A percentile compares a stretch with the other conserved stretches of the same genome.
Evolutionary conservation across 30 jellyfish, hydroid and myxozoan genomes (phyloP).

Genomic region (Catostylus mosaicus): DNA sequence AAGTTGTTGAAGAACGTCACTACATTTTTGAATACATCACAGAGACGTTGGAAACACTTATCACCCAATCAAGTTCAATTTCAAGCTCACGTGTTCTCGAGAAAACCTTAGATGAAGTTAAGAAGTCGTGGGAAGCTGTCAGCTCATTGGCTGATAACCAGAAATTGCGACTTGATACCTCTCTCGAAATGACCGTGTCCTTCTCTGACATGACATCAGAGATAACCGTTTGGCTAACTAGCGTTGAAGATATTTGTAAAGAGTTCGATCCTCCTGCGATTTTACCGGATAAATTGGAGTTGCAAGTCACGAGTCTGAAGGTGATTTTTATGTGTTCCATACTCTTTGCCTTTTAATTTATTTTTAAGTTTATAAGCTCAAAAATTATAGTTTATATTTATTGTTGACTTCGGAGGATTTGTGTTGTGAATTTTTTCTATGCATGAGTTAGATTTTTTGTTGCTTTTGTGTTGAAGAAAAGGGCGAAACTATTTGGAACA

Average conservation of each 20-base stretch:
- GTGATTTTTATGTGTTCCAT: too few relatives aligned
- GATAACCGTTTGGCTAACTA: conserved; percentile 68
- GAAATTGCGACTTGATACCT: conserved; percentile 68
- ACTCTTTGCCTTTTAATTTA: too few relatives aligned
- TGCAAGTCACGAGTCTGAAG: conserved; percentile 62
- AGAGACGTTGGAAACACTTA: conserved; percentile 89
- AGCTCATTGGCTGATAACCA: conserved; percentile 72
- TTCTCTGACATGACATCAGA: conserved; percentile 49
- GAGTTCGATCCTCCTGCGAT: conserved; percentile 81
- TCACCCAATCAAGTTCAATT: conserved; percentile 84
- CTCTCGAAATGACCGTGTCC: conserved; percentile 56
- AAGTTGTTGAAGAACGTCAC: conserved; percentile 79
- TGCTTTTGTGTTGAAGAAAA: too few relatives aligned
- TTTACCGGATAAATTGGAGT: conserved; percentile 71
- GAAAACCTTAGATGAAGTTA: conserved; percentile 79
- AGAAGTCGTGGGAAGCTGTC: conserved; percentile 86
- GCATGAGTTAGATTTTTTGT: too few relatives aligned
- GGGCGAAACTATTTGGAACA: too few relatives aligned
- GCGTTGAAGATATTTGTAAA: conserved; percentile 58
- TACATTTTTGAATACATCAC: conserved; percentile 63
- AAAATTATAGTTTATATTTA: too few relatives aligned
- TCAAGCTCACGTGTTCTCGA: conserved; percentile 80
- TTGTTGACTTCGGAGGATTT: too few relatives aligned
- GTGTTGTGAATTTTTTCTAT: too few relatives aligned
- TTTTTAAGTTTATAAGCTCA: too few relatives aligned